Evolutionary conservation across 92 coral and sea anemone species (phyloP).

Genomic region (Galaxea fascicularis): DNA sequence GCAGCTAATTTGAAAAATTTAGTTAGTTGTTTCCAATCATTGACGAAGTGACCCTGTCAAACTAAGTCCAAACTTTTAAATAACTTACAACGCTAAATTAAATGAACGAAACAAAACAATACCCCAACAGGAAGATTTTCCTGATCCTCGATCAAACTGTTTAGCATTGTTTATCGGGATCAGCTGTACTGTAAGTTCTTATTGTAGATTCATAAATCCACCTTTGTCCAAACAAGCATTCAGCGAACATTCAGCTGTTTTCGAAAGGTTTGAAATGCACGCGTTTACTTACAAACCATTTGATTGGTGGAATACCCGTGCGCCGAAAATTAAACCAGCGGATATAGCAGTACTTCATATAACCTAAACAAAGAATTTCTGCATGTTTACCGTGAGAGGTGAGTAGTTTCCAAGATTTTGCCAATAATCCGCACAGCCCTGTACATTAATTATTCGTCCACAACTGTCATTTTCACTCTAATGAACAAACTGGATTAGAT

Average conservation of each 20-base stretch:
- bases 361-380: not conserved
- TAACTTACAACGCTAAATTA: too few species aligned
- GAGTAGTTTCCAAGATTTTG: not conserved
- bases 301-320: constrained; percentile 26
- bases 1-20: too few species aligned
- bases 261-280: constrained; percentile 15
- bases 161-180: constrained; percentile 1
- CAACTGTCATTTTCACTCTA: not conserved
- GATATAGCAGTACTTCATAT: not conserved
- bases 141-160: constrained; percentile 42
- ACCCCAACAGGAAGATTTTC: constrained; percentile 72
- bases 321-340: constrained; percentile 9
- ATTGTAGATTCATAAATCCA: not conserved
- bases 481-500: too few species aligned
- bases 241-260: constrained; percentile 22
- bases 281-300: constrained; percentile 33
- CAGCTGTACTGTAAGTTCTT: not conserved
- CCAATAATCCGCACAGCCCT: not conserved
- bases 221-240: not conserved
- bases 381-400: not conserved
- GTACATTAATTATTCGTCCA: not conserved
- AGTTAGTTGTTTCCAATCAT: too few species aligned
- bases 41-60: not conserved
- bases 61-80: not conserved
- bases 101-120: not conserved